Percentiles rank a stretch among this genome's conserved stretches.
phyloP scores from a whole-genome alignment of 92 coral and sea anemone genomes.

The Actinostola sp. region DNA sequence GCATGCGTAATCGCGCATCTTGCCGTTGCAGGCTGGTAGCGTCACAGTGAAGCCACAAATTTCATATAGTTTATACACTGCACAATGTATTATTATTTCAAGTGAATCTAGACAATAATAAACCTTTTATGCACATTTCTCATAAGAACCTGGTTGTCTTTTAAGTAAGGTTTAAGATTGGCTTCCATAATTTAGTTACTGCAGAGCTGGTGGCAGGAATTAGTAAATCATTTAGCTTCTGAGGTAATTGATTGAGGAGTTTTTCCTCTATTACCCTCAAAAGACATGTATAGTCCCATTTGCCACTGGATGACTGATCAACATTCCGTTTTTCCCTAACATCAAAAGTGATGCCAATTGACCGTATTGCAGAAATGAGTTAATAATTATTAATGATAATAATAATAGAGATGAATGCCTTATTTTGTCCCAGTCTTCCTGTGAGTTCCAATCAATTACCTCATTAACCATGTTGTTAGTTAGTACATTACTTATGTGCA shows the following conservation, averaged over 20 bases:
- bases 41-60: too few relatives aligned
- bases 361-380: not conserved
- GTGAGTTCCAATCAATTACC: constrained; percentile 51
- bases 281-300: constrained; percentile 42
- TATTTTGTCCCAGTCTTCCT: constrained; percentile 43
- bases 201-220: constrained; percentile 13
- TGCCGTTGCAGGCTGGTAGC: too few relatives aligned
- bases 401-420: not conserved
- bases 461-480: constrained; percentile 48
- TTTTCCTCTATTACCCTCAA: constrained; percentile 38
- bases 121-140: too few relatives aligned
- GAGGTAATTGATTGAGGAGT: constrained; percentile 29
- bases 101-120: too few relatives aligned
- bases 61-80: too few relatives aligned
- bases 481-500: constrained; percentile 61
- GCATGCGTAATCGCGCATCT: too few relatives aligned
- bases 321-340: constrained; percentile 46
- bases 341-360: constrained; percentile 44
- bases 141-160: too few relatives aligned
- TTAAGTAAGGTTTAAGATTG: too few relatives aligned
- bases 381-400: too few relatives aligned
- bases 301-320: constrained; percentile 27
- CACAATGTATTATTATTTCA: too few relatives aligned
- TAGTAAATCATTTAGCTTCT: constrained; percentile 10
- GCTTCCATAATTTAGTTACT: constrained; percentile 21